Evolutionary conservation across 2,797 vertebrate genomes (phyloP).

Genomic region (Sebastes oblongus): DNA sequence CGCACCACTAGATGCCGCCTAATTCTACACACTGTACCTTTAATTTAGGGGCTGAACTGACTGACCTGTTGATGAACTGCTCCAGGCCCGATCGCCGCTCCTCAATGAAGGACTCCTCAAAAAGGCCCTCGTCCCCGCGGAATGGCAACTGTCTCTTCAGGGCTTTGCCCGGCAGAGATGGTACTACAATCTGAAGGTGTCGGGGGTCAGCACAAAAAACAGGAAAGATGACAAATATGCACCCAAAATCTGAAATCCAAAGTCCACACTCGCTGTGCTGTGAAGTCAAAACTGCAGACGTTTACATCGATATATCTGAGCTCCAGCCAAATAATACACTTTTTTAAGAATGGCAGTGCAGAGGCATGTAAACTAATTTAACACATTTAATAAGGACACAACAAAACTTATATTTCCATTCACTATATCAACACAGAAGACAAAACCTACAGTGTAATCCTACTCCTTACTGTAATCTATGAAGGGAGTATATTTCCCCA

Average conservation of each 20-base stretch:
- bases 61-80: constrained; percentile 99
- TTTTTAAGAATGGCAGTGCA: neutral
- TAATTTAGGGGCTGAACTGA: neutral
- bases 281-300: neutral
- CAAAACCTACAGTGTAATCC: neutral
- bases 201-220: neutral
- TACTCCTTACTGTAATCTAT: neutral
- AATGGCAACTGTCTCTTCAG: constrained; percentile 98
- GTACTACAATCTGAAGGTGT: constrained; percentile 92
- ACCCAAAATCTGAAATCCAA: neutral
- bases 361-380: neutral
- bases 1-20: no score
- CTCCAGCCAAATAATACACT: neutral
- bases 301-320: neutral
- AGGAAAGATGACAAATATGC: neutral
- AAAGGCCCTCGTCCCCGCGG: constrained; percentile 95
- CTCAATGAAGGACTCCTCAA: constrained; percentile 97
- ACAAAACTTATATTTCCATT: neutral
- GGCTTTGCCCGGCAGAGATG: constrained; percentile 96
- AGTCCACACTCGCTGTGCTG: neutral
- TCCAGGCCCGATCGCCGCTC: constrained; percentile 94
- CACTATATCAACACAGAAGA: neutral
- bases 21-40: no score
- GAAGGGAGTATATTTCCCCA: neutral
- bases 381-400: neutral